phyloP scores from a whole-genome alignment of 2,113 vertebrate species.

The Corapipo altera region DNA sequence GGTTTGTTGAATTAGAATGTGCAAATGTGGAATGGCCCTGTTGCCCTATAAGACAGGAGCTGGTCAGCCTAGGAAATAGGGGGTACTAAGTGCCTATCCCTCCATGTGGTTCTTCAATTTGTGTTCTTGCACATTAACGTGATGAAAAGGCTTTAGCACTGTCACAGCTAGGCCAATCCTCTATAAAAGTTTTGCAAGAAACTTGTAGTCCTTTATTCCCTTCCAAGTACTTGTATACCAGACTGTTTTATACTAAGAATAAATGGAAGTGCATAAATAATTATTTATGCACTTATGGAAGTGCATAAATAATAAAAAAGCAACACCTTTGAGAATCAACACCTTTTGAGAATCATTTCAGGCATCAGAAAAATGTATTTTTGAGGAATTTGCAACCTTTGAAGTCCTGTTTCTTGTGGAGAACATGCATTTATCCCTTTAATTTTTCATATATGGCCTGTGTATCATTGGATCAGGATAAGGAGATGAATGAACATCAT shows the following conservation, averaged over 20 bases:
- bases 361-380: neutral
- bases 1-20: neutral
- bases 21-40: neutral
- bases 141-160: neutral
- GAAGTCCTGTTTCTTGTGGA: neutral
- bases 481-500: neutral
- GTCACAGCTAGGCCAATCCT: neutral
- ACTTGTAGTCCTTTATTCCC: neutral
- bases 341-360: neutral
- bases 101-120: neutral
- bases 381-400: neutral
- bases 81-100: neutral
- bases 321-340: too few relatives aligned
- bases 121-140: neutral
- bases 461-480: neutral
- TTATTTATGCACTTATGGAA: too few relatives aligned
- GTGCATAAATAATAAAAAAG: neutral
- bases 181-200: neutral
- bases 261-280: neutral
- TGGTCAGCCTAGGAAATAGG: accelerated
- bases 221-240: neutral
- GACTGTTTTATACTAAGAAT: neutral
- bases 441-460: neutral
- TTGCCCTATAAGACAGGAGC: neutral
- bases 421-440: neutral